Evolutionary conservation across 2,113 vertebrate species (phyloP).

Genomic region (Echinops telfairi): DNA sequence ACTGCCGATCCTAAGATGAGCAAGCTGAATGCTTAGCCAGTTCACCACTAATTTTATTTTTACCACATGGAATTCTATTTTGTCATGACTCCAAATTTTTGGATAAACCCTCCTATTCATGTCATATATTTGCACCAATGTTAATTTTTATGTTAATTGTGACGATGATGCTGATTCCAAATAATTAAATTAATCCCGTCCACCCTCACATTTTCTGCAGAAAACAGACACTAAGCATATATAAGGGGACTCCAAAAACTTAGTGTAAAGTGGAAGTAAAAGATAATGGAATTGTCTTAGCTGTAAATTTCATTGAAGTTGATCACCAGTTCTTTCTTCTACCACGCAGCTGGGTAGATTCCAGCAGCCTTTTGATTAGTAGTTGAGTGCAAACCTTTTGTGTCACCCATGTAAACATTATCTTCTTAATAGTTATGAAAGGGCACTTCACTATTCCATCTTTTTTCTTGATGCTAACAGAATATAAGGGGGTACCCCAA

Average conservation of each 20-base stretch:
- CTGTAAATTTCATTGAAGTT: not conserved
- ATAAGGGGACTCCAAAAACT: not conserved
- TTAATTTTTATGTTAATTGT: not conserved
- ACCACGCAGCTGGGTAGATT: not conserved
- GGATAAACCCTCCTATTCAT: conserved; percentile 8
- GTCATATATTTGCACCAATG: not conserved
- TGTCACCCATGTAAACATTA: not conserved
- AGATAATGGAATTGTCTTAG: not conserved
- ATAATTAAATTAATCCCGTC: not conserved
- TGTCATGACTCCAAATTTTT: not conserved
- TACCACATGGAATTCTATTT: not conserved
- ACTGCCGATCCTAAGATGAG: not conserved
- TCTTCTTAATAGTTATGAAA: conserved; percentile 1
- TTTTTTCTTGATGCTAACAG: not conserved
- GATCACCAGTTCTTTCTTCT: not conserved
- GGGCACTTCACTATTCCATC: not conserved
- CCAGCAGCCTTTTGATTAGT: not conserved
- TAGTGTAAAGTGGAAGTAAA: too few relatives aligned
- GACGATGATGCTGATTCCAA: not conserved
- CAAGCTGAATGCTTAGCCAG: not conserved
- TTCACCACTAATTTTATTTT: not conserved
- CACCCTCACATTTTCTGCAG: not conserved
- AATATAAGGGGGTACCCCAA: not conserved
- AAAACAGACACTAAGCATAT: not conserved
- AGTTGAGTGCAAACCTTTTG: not conserved